phyloP scores from a whole-genome alignment of 2,113 vertebrate species.

The Papio anubis region DNA sequence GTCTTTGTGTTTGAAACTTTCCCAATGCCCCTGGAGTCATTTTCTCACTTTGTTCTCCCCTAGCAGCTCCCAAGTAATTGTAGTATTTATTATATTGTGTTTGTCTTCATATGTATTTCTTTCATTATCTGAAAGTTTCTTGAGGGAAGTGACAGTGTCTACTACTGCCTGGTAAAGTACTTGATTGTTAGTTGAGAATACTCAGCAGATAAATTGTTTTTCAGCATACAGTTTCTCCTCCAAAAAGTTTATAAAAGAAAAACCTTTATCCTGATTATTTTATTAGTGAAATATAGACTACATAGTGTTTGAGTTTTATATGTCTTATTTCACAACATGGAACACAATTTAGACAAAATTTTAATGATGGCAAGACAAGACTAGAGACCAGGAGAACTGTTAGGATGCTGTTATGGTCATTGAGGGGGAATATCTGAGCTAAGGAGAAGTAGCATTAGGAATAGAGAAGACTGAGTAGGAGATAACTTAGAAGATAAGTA shows the following conservation, averaged over 20 bases:
- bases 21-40: background rate
- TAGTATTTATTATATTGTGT: background rate
- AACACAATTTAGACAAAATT: background rate
- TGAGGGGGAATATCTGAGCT: background rate
- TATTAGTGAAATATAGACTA: background rate
- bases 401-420: background rate
- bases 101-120: constrained; percentile 7
- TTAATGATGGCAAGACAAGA: background rate
- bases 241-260: constrained; percentile 34
- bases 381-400: background rate
- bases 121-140: constrained; percentile 25
- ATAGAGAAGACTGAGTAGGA: background rate
- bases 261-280: constrained; percentile 3
- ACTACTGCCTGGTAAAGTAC: constrained; percentile 5
- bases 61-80: background rate
- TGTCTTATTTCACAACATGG: constrained; percentile 10
- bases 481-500: background rate
- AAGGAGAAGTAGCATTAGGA: background rate
- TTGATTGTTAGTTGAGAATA: background rate
- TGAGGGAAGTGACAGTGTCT: background rate
- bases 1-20: constrained; percentile 35
- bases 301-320: background rate
- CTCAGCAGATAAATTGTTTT: background rate
- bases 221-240: background rate
- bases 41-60: background rate